Evolutionary conservation across 2,113 vertebrate genomes (phyloP), one percentile per base, ranked within the genome.

Genomic region (Pelmatolapia mariae): DNA sequence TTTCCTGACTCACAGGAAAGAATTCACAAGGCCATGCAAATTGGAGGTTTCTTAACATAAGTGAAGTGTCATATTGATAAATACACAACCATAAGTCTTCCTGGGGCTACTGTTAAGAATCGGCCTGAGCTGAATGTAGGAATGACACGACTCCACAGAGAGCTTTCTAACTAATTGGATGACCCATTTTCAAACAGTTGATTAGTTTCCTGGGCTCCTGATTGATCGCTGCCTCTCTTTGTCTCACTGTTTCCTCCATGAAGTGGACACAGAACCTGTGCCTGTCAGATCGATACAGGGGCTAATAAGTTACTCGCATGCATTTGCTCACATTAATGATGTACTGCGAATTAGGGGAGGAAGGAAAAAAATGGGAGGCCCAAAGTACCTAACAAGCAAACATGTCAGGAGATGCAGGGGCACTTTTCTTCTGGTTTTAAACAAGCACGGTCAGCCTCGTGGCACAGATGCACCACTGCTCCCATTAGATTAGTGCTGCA

Each of bases 271-370:
- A 89, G 84, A 57, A 85, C 83, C 52, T 24, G 80, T 36, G 45
- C 84, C 18, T 15, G 45, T 81, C 66, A 40, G 93, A 95, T 96
- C 93, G 59, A 95, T 96, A 84, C 78, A 22, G 79, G 13, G 80
- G 82, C 94, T 96, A 95, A 96, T 95, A 91, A 95, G 92, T 90
- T 89, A 89, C 87, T 91, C 81, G 83, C 93, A 94, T 88, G 85
- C 71, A 50, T 91, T 86, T 91, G 38, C 85, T 90, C 81, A 89
- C 83, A 83, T 89, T 86, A 84, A 83, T 88, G 85, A 92, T 83
- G 80, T 86, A 92, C 89, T 81, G 61, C 18, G 1, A 73, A 36
- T 19, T 31, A 18, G 31, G 15, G 10, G 2, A 4, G 10, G 33
- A 38, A 68, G 19, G 3, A 13, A 22, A 18, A 22, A 47, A 56